Evolutionary conservation across 2,113 vertebrate species (phyloP).

Genomic region (Mola mola): DNA sequence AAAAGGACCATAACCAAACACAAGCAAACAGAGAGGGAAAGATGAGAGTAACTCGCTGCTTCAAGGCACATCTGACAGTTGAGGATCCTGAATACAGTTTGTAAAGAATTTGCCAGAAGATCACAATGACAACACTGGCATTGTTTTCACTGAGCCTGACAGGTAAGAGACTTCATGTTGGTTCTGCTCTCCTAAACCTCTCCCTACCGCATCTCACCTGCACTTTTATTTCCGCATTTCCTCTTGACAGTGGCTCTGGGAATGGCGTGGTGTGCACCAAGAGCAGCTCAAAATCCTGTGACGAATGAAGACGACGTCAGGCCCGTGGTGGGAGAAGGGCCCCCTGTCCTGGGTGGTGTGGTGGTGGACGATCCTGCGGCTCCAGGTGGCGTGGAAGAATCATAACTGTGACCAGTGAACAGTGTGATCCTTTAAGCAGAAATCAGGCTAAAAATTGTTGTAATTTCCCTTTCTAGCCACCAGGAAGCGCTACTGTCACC

Average conservation of each 20-base stretch:
- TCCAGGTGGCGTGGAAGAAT: not conserved
- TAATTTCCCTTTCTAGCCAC: constrained; percentile 37
- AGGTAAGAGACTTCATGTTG: too few species aligned
- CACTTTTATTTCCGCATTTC: not conserved
- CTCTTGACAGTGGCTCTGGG: constrained; percentile 56
- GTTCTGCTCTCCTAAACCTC: too few species aligned
- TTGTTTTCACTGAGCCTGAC: constrained; percentile 55
- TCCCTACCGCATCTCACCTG: not conserved
- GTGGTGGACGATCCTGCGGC: not conserved
- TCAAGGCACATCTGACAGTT: not conserved
- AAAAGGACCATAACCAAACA: not conserved
- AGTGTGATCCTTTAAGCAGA: not conserved
- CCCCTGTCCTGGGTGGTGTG: constrained; percentile 52
- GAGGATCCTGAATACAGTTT: not conserved
- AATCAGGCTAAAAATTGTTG: constrained; percentile 8
- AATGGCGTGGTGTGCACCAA: constrained; percentile 3
- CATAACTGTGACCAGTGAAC: not conserved
- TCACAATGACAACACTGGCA: constrained; percentile 59
- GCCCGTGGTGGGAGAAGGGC: constrained; percentile 28
- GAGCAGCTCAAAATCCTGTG: not conserved
- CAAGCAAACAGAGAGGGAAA: not conserved
- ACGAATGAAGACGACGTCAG: constrained; percentile 1
- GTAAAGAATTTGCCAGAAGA: not conserved
- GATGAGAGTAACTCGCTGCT: too few species aligned
- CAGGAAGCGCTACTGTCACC: constrained; percentile 31